Evolutionary conservation across 2,888 invertebrate species (phyloP).

Genomic region (Megastigmus dorsalis): DNA sequence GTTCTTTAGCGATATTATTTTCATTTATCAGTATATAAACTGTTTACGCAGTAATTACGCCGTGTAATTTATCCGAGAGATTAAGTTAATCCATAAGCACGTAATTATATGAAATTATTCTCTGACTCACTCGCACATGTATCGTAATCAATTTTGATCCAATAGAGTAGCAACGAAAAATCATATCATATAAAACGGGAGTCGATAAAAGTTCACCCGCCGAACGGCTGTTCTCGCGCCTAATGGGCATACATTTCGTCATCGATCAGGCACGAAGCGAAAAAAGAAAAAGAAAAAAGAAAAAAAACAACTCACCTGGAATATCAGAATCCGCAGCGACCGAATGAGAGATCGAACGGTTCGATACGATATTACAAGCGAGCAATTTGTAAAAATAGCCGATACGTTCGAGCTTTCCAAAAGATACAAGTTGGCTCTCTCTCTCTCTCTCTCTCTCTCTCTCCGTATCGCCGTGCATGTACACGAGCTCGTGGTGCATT

Average conservation of each 20-base stretch:
- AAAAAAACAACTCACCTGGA: constrained; percentile 11
- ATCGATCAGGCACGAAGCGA: constrained; percentile 31
- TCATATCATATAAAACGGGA: neutral
- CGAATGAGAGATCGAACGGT: constrained; percentile 30
- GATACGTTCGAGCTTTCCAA: constrained; percentile 15
- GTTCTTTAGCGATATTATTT: too few species aligned
- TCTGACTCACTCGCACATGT: too few species aligned
- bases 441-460: too few species aligned
- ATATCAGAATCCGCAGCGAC: neutral
- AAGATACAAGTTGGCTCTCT: neutral
- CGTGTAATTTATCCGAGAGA: too few species aligned
- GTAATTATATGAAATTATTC: too few species aligned
- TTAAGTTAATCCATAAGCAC: too few species aligned
- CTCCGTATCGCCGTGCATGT: neutral
- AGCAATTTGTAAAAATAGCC: constrained; percentile 41
- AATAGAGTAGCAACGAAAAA: too few species aligned
- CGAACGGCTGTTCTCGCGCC: constrained; percentile 1
- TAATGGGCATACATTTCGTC: constrained; percentile 27
- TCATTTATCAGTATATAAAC: too few species aligned
- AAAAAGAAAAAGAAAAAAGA: too few species aligned
- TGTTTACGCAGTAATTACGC: too few species aligned
- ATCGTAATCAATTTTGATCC: too few species aligned
- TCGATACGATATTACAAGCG: constrained; percentile 23
- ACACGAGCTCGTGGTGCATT: too few species aligned
- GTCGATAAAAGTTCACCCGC: neutral